Conservation (phyloP, 2,888 invertebrate species). For the Caenorhabditis angaria region DNA sequence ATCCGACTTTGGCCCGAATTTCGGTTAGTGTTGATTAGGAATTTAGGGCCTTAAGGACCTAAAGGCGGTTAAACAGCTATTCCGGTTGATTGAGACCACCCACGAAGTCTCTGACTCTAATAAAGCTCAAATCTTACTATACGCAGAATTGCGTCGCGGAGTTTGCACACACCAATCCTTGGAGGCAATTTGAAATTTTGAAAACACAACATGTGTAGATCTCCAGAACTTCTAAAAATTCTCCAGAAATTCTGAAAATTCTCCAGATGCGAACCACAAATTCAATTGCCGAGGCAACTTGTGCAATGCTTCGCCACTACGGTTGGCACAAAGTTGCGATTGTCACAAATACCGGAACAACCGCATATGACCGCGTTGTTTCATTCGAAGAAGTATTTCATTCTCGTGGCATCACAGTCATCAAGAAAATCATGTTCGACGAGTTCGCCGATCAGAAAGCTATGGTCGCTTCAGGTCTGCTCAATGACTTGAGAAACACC, state of each 20-base stretch:
- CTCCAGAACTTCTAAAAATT: too few relatives aligned
- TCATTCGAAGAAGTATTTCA: slow-evolving; percentile 59
- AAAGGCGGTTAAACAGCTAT: too few relatives aligned
- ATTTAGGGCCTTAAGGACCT: too few relatives aligned
- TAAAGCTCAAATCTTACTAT: too few relatives aligned
- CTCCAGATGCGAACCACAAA: slow-evolving; percentile 61
- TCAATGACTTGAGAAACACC: slow-evolving; percentile 46
- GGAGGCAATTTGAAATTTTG: too few relatives aligned
- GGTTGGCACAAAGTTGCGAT: slow-evolving; percentile 62
- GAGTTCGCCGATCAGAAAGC: slow-evolving; percentile 47
- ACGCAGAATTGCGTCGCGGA: too few relatives aligned
- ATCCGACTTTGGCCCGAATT: slow-evolving; percentile 51
- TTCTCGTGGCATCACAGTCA: slow-evolving; percentile 39
- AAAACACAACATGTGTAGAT: too few relatives aligned
- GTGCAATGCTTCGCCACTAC: slow-evolving; percentile 64
- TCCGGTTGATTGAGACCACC: too few relatives aligned
- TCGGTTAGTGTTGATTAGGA: too few relatives aligned
- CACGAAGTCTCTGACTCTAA: too few relatives aligned
- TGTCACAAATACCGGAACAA: slow-evolving; percentile 53
- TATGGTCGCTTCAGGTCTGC: slow-evolving; percentile 48
- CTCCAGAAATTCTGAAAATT: not conserved
- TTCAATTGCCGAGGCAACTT: slow-evolving; percentile 66
- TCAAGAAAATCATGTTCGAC: slow-evolving; percentile 60
- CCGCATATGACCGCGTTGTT: slow-evolving; percentile 50
- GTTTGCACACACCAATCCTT: too few relatives aligned